phyloP scores from a whole-genome alignment of 2,888 invertebrate genomes.

The Syrista parreyssii region DNA sequence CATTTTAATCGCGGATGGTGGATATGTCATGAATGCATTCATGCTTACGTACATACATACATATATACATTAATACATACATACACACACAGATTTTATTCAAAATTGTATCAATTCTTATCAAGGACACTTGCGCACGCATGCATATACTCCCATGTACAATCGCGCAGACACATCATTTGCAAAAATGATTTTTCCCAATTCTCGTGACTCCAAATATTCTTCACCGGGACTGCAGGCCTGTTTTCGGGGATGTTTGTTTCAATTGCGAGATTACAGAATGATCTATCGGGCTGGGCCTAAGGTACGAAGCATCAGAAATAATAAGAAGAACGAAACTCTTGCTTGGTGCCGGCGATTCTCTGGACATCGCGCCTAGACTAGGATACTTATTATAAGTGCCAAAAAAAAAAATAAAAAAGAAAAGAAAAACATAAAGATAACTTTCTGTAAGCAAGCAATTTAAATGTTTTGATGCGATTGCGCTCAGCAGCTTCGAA shows the following conservation, averaged over 20 bases:
- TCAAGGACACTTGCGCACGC: background rate
- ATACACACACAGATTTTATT: background rate
- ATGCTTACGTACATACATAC: background rate
- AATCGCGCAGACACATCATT: background rate
- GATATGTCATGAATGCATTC: background rate
- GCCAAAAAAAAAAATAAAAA: slow-evolving; percentile 18
- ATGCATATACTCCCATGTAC: background rate
- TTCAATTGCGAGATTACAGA: background rate
- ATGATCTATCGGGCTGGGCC: background rate
- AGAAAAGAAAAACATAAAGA: background rate
- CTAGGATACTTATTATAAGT: slow-evolving; percentile 9
- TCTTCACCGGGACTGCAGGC: background rate
- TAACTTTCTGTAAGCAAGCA: slow-evolving; percentile 22
- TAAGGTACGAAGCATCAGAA: background rate
- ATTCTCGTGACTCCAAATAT: background rate
- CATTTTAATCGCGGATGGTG: background rate
- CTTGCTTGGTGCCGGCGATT: background rate
- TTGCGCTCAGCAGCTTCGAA: background rate
- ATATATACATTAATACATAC: background rate
- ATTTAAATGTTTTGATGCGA: slow-evolving; percentile 22
- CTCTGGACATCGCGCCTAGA: slow-evolving; percentile 5
- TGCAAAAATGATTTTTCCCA: background rate
- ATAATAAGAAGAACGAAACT: background rate
- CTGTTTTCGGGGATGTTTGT: background rate
- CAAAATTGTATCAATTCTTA: background rate